Percentiles rank a stretch among this genome's conserved stretches.
These are phyloP conservation scores for Dolichoris vasculosae DNA, from an alignment of 1,140 invertebrate genomes.

Conservation along the genomic window DNA sequence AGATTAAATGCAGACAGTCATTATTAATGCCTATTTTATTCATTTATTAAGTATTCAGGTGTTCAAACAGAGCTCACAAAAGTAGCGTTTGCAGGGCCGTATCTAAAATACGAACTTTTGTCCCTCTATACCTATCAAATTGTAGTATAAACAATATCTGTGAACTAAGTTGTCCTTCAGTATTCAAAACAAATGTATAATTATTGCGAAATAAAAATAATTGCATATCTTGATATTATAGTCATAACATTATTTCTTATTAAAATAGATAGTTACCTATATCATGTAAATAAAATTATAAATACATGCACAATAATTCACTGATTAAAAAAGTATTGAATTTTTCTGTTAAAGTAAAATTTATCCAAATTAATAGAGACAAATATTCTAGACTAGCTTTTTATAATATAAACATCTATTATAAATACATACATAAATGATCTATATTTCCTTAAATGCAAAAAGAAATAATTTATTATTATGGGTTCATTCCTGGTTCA, in stretches of 20 bases:
- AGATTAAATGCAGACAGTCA: slow-evolving; percentile 69
- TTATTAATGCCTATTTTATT: slow-evolving; percentile 75
- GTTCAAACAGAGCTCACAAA: slow-evolving; percentile 72
- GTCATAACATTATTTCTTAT: not conserved
- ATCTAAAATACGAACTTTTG: not conserved
- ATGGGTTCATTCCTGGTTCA: not conserved
- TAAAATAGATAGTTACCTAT: not conserved
- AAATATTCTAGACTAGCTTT: too few relatives aligned
- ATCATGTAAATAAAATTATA: not conserved
- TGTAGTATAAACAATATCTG: not conserved
- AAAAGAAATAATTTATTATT: not conserved
- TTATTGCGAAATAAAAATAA: not conserved
- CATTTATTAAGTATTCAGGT: slow-evolving; percentile 76
- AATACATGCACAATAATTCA: not conserved
- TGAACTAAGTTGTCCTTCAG: not conserved
- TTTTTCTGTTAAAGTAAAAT: not conserved
- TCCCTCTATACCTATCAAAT: not conserved
- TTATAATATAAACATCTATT: too few relatives aligned
- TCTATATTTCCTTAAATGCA: not conserved
- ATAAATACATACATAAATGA: too few relatives aligned
- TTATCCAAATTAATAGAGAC: not conserved
- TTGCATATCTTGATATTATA: not conserved
- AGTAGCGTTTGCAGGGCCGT: slow-evolving; percentile 23
- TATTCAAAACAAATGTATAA: not conserved
- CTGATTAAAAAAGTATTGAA: too few relatives aligned